These are phyloP conservation scores for Cyphomyrus plagiostoma DNA, from an alignment of 2,113 vertebrate genomes.

Conservation along the genomic window DNA sequence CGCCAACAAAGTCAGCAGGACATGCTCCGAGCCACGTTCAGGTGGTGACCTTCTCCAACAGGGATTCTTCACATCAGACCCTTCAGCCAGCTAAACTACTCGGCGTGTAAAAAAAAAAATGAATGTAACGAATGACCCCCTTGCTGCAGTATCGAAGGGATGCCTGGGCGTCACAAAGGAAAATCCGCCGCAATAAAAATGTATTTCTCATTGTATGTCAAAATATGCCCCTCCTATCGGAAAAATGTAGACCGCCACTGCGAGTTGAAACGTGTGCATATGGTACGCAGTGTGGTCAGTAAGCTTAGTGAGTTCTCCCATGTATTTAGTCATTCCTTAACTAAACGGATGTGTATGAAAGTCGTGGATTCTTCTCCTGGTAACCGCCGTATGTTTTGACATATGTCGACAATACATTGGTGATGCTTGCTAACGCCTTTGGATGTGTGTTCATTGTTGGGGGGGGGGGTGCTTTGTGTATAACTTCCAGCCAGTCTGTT, in stretches of 20 bases:
- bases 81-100: background rate
- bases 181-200: background rate
- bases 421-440: background rate
- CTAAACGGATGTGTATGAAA: background rate
- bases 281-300: conserved; percentile 39
- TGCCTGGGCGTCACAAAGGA: background rate
- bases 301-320: conserved; percentile 27
- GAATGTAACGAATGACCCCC: background rate
- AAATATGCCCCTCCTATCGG: background rate
- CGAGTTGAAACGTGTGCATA: conserved; percentile 18
- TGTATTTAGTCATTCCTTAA: conserved; percentile 30
- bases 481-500: background rate
- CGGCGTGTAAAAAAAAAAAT: background rate
- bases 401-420: background rate
- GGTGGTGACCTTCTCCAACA: background rate
- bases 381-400: conserved; percentile 3
- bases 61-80: background rate
- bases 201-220: conserved; percentile 5
- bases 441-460: background rate
- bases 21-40: background rate
- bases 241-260: background rate
- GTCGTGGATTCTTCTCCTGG: background rate
- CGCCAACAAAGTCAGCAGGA: background rate
- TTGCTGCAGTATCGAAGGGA: background rate
- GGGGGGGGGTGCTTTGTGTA: too few relatives aligned